These are phyloP conservation scores for Lapara coniferarum DNA, from an alignment of 2,888 invertebrate species.

Conservation along the genomic window DNA sequence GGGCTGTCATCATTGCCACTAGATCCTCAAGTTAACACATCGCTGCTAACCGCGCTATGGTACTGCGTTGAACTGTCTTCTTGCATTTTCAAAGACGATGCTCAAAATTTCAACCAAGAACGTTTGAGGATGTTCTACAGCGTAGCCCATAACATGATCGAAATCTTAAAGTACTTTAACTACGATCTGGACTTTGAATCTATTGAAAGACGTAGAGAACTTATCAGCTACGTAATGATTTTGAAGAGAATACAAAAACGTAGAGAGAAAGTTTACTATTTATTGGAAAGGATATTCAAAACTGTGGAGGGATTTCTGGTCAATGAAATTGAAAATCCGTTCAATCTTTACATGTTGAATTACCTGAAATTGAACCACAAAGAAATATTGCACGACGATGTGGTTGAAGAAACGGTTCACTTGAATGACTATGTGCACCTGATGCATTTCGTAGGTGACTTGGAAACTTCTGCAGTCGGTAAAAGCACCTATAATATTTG, in stretches of 20 bases:
- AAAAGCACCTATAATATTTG: conserved; percentile 35
- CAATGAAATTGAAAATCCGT: conserved; percentile 45
- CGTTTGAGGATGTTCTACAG: conserved; percentile 46
- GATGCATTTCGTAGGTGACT: conserved; percentile 36
- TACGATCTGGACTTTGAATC: conserved; percentile 45
- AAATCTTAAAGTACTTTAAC: conserved; percentile 47
- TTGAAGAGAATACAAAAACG: conserved; percentile 44
- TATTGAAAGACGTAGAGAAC: conserved; percentile 44
- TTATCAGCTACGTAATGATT: conserved; percentile 45
- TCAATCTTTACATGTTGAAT: conserved; percentile 47
- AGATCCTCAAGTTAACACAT: conserved; percentile 45
- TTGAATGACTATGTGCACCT: conserved; percentile 46
- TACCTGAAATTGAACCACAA: conserved; percentile 48
- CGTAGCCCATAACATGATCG: conserved; percentile 47
- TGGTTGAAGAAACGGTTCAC: conserved; percentile 40
- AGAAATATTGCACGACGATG: conserved; percentile 39
- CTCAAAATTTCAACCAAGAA: conserved; percentile 44
- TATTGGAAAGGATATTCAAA: conserved; percentile 48
- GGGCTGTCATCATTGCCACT: conserved; percentile 53
- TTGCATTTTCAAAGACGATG: conserved; percentile 48
- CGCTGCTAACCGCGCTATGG: conserved; percentile 51
- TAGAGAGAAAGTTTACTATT: conserved; percentile 42
- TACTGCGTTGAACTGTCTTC: conserved; percentile 54
- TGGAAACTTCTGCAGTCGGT: conserved; percentile 18
- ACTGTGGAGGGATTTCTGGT: conserved; percentile 45